phyloP scores from a whole-genome alignment of 1,140 invertebrate species.

The Centruroides vittatus region DNA sequence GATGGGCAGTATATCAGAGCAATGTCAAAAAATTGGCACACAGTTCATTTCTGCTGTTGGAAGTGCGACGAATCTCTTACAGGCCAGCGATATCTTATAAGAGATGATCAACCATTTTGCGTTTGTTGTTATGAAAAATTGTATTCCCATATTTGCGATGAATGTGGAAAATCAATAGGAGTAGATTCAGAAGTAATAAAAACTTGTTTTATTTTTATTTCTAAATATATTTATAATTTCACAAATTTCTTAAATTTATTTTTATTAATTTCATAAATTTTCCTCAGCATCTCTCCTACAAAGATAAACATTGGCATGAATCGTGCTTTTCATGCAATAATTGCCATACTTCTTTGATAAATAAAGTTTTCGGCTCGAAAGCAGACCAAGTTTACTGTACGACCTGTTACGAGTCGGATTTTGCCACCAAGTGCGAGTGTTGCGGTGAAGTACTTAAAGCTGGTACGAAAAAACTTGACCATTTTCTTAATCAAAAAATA shows the following conservation, averaged over 20 bases:
- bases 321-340: slow-evolving; percentile 96
- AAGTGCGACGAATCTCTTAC: slow-evolving; percentile 95
- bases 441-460: slow-evolving; percentile 97
- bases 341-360: slow-evolving; percentile 92
- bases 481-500: too few relatives aligned
- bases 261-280: too few relatives aligned
- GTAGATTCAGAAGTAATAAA: slow-evolving; percentile 94
- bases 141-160: slow-evolving; percentile 96
- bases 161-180: slow-evolving; percentile 95
- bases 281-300: slow-evolving; percentile 93
- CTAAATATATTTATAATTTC: too few relatives aligned
- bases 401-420: slow-evolving; percentile 97
- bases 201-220: too few relatives aligned
- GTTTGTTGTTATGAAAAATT: slow-evolving; percentile 98
- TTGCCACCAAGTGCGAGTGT: slow-evolving; percentile 95
- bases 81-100: slow-evolving; percentile 83
- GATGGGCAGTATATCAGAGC: slow-evolving; percentile 98
- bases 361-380: slow-evolving; percentile 95
- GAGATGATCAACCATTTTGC: slow-evolving; percentile 98
- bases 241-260: too few relatives aligned
- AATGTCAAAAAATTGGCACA: slow-evolving; percentile 99
- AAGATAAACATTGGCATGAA: slow-evolving; percentile 99
- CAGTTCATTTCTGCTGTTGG: slow-evolving; percentile 95
- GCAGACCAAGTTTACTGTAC: slow-evolving; percentile 94
- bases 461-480: slow-evolving; percentile 40